Conservation (phyloP, 2,888 invertebrate genomes). For the Epirrhoe alternata region DNA sequence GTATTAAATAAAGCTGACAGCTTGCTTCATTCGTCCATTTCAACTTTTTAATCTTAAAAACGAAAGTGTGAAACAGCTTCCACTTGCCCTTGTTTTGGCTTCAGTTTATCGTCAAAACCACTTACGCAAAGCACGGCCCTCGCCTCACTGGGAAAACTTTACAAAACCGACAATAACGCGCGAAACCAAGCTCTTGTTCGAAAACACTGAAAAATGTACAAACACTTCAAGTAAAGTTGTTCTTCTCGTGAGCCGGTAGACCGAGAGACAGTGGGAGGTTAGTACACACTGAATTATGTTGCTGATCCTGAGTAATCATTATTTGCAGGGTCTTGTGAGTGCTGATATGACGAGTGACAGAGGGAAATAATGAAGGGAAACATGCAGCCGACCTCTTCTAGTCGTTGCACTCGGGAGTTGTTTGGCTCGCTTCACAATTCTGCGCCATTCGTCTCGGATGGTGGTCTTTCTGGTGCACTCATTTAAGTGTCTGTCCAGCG, state of each 20-base stretch:
- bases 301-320: no score
- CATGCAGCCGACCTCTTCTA: no score
- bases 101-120: slow-evolving; percentile 41
- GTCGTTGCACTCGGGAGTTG: no score
- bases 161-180: slow-evolving; percentile 32
- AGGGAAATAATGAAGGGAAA: no score
- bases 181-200: slow-evolving; percentile 30
- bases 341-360: no score
- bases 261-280: slow-evolving; percentile 4
- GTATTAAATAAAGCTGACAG: no score
- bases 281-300: neutral
- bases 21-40: no score
- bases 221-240: slow-evolving; percentile 59
- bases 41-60: slow-evolving; percentile 2
- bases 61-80: slow-evolving; percentile 22
- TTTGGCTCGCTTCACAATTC: no score
- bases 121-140: slow-evolving; percentile 35
- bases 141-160: slow-evolving; percentile 32
- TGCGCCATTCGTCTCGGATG: no score
- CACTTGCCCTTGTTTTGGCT: slow-evolving; percentile 21
- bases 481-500: no score
- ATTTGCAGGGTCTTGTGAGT: no score
- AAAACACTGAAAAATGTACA: slow-evolving; percentile 61
- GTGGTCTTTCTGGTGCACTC: no score
- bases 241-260: slow-evolving; percentile 49